A percentile compares a stretch with the other conserved stretches of the same genome.
Evolutionary conservation across 1,140 invertebrate species (phyloP).

Genomic region (Sogatella furcifera): DNA sequence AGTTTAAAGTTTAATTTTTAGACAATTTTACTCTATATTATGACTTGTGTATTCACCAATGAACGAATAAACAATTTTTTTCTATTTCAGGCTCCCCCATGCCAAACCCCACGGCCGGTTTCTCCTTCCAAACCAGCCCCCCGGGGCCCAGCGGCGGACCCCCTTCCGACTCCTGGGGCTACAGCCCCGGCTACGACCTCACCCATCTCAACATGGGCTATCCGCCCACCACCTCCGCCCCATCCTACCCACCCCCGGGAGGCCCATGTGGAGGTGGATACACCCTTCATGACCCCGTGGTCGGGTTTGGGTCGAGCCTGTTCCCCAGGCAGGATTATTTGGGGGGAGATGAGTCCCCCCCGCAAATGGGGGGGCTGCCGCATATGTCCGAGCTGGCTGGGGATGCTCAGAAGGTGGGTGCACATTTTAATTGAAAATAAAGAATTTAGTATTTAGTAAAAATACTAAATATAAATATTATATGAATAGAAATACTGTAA

Average conservation of each 20-base stretch:
- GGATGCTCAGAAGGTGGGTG: background rate
- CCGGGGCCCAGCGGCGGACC: background rate
- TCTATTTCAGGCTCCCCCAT: background rate
- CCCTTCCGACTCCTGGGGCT: background rate
- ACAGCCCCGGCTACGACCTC: background rate
- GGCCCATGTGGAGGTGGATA: background rate
- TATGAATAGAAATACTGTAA: too few species aligned
- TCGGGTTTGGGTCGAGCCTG: background rate
- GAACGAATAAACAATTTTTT: background rate
- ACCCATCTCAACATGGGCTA: background rate
- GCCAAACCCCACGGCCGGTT: background rate
- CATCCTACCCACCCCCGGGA: background rate
- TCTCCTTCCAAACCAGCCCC: background rate
- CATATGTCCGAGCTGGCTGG: background rate
- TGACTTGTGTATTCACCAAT: too few species aligned
- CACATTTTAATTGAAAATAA: too few species aligned
- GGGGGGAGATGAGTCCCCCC: background rate
- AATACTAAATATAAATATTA: too few species aligned
- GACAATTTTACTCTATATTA: too few species aligned
- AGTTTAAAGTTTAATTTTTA: too few species aligned
- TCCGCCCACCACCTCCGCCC: background rate
- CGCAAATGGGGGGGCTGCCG: background rate
- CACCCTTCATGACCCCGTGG: background rate
- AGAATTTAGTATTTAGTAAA: too few species aligned
- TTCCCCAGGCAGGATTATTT: background rate